Base-by-base conservation (phyloP, 2,113 vertebrate species). In the Pteruthius melanotis region DNA sequence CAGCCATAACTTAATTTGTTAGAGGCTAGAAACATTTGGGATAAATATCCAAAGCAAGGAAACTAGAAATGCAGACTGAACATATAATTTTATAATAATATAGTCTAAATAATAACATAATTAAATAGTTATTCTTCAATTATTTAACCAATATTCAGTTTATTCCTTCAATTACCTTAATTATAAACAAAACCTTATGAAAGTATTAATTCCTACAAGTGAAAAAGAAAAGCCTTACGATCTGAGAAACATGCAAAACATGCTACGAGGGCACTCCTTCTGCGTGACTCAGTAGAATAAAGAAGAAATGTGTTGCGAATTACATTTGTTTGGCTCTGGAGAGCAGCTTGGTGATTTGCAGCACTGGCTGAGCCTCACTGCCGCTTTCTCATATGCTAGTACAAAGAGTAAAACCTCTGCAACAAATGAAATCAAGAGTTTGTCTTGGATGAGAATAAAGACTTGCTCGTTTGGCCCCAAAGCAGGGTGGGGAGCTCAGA, bases 361-460 rank as follows among this genome's bases (percentile, higher is more conserved):
- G 56, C n/a, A 30, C 65, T 88, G 89, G 83, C 53, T 71, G 79
- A 83, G 93, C 79, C 76, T 83, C 52, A 20, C 64, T 94, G 95
- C 92, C 90, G 78, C 94, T 92, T 92, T 90, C 88, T 94, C 94
- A 96, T 50, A 42, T 57, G 86, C 53, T 53, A 95, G 40, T 75
- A 95, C 61, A 90, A 92, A 94, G 93, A 93, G 49, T 53, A 94
- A 92, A 93, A 79, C 60, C 60, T 83, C 69, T 90, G 84, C 77
- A 93, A 92, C 82, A 92, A 93, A 92, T 83, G 82, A 92, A 94
- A 96, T 37, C 87, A 92, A 71, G 92, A 86, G 52, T 60, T 90
- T 75, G 72, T 68, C 69, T 76, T 92, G 72, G 65, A 90, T 71
- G 64, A 89, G 83, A 94, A 86, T 70, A 75, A 90, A 95, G 53